A percentile compares a stretch with the other conserved stretches of the same genome.
phyloP scores from a whole-genome alignment of 2,797 vertebrate genomes.

The Lophius americanus region DNA sequence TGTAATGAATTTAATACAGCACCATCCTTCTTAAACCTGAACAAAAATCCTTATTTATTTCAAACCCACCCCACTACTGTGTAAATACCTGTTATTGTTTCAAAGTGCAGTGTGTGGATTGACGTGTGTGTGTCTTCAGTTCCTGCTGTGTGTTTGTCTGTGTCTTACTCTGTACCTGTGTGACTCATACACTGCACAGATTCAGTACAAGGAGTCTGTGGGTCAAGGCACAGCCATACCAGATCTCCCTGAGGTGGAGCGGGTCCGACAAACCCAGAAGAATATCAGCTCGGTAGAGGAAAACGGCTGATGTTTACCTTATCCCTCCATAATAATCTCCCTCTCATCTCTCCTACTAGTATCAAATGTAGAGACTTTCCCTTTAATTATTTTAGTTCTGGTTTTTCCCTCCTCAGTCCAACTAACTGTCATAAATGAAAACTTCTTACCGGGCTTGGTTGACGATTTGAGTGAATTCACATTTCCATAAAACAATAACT shows the following conservation, averaged over 20 bases:
- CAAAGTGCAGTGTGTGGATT: neutral
- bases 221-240: slow-evolving; percentile 92
- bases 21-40: slow-evolving; percentile 3
- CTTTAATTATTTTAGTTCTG: neutral
- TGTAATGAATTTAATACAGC: slow-evolving; percentile 28
- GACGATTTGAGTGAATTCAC: neutral
- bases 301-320: slow-evolving; percentile 19
- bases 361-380: slow-evolving; percentile 3
- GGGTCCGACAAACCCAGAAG: slow-evolving; percentile 96
- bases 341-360: slow-evolving; percentile 6
- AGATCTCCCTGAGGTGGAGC: slow-evolving; percentile 95
- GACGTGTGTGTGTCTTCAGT: slow-evolving; percentile 20
- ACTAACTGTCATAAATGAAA: slow-evolving; percentile 35
- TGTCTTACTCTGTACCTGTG: slow-evolving; percentile 59
- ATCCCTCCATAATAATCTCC: slow-evolving; percentile 12
- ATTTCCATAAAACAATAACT: neutral
- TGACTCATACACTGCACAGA: slow-evolving; percentile 76
- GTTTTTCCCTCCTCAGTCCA: slow-evolving; percentile 40
- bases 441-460: slow-evolving; percentile 5
- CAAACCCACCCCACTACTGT: neutral
- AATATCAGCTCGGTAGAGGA: slow-evolving; percentile 97
- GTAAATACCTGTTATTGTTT: neutral
- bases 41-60: neutral
- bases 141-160: slow-evolving; percentile 30
- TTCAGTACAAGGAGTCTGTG: slow-evolving; percentile 94